Evolutionary conservation across 2,888 invertebrate genomes (phyloP), one percentile per base, ranked within the genome.

Genomic region (Mechanitis messenoides): DNA sequence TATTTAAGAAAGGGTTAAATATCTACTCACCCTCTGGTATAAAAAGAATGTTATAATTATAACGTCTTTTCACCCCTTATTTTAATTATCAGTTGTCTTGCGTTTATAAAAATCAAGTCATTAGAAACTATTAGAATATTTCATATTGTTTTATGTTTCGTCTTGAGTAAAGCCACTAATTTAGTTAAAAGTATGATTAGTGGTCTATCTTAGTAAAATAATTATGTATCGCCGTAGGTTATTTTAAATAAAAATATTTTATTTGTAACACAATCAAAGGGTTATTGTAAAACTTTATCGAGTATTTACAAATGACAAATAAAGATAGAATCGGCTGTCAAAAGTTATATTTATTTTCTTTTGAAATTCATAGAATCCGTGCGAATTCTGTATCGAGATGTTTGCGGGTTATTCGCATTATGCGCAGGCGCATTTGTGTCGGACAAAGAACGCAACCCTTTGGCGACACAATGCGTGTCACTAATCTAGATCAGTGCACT

Each of bases 311-410:
- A 80, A 79, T 81, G 81, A 83, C 83, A 86, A 89, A 87, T 80
- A 87, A 80, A 78, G 86, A 86, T 87, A 81, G 76, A 75, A 87
- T 86, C 85, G 80, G 83, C 85, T 89, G 89, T 89, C 90, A 88
- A 80, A 89, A 88, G 87, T 87, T 87, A 87, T 89, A 88, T 90
- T 89, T 89, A 89, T 90, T 87, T 88, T 89, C 88, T 87, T 89
- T 89, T 83, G 74, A 87, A 88, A 87, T 89, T 85, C 86, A 88
- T 84, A 85, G 88, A 88, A 89, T 81, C 79, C 71, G 74, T 83
- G 85, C 85, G 83, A 88, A 88, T 85, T 80, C 75, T 78, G 78
- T 74, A 82, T 84, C 80, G 83, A 85, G 85, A 83, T 86, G 85
- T 88, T 87, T 87, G 87, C 80, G 81, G 81, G 80, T 70, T 72